A percentile compares a stretch with the other conserved stretches of the same genome.
phyloP scores from a whole-genome alignment of 2,113 vertebrate genomes.

The Pristiophorus japonicus region DNA sequence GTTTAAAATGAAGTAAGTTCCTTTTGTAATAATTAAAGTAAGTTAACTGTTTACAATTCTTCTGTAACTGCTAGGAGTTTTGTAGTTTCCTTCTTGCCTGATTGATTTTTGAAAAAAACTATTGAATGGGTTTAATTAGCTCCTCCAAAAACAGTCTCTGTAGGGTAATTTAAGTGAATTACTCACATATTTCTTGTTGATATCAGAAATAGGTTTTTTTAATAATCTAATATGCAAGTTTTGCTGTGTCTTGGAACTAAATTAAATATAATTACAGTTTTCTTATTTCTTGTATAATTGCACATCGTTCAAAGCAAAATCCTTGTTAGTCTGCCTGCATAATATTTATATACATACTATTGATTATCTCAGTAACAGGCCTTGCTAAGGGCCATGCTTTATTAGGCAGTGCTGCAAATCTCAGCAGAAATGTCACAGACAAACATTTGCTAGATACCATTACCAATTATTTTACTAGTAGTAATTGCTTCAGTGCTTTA shows the following conservation, averaged over 20 bases:
- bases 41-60: background rate
- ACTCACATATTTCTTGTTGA: background rate
- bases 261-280: background rate
- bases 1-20: background rate
- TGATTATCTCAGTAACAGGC: background rate
- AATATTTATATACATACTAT: background rate
- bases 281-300: background rate
- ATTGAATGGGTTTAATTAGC: background rate
- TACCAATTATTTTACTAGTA: constrained; percentile 22
- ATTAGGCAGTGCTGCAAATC: background rate
- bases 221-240: background rate
- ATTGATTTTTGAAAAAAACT: background rate
- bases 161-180: background rate
- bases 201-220: background rate
- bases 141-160: background rate
- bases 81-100: background rate
- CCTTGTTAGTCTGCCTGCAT: background rate
- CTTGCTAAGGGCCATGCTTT: background rate
- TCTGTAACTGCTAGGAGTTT: background rate
- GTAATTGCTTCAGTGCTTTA: background rate
- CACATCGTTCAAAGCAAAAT: background rate
- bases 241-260: background rate
- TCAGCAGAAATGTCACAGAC: background rate
- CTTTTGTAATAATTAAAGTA: background rate
- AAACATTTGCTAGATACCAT: background rate